Evolutionary conservation across 2,113 vertebrate species (phyloP).

Genomic region (Pao palembangensis): DNA sequence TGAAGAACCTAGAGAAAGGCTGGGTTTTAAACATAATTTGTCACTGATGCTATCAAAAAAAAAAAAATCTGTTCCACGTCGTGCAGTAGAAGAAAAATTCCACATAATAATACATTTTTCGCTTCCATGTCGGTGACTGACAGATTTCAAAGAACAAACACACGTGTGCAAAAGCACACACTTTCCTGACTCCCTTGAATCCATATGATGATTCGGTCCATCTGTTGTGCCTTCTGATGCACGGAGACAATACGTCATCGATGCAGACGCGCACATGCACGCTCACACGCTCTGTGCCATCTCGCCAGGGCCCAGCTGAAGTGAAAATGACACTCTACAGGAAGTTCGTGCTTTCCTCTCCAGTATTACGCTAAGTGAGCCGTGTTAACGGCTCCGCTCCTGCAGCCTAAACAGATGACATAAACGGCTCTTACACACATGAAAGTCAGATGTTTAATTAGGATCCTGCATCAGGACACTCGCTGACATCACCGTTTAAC

Average conservation of each 20-base stretch:
- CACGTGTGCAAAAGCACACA: slow-evolving; percentile 1
- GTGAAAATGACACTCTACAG: slow-evolving; percentile 49
- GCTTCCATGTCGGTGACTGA: no score
- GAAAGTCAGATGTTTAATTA: slow-evolving; percentile 27
- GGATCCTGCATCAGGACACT: slow-evolving; percentile 14
- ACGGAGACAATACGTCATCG: slow-evolving; percentile 17
- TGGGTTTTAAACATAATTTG: no score
- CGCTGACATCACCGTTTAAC: neutral
- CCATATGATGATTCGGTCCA: slow-evolving; percentile 35
- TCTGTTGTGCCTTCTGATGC: slow-evolving; percentile 47
- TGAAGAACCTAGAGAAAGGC: neutral
- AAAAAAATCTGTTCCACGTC: no score
- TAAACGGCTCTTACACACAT: slow-evolving; percentile 33
- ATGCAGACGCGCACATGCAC: slow-evolving; percentile 5
- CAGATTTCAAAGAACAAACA: slow-evolving; percentile 1
- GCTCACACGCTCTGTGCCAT: slow-evolving; percentile 25
- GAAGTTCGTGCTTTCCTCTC: slow-evolving; percentile 27
- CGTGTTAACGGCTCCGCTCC: slow-evolving; percentile 33
- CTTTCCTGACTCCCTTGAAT: slow-evolving; percentile 34
- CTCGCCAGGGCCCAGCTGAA: slow-evolving; percentile 29
- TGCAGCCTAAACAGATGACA: slow-evolving; percentile 57
- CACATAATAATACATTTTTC: no score
- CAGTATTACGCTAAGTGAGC: slow-evolving; percentile 40
- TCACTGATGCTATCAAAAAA: no score
- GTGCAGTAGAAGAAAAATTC: no score